phyloP scores from a whole-genome alignment of 2,888 invertebrate genomes.

The Hoplodrina blanda region DNA sequence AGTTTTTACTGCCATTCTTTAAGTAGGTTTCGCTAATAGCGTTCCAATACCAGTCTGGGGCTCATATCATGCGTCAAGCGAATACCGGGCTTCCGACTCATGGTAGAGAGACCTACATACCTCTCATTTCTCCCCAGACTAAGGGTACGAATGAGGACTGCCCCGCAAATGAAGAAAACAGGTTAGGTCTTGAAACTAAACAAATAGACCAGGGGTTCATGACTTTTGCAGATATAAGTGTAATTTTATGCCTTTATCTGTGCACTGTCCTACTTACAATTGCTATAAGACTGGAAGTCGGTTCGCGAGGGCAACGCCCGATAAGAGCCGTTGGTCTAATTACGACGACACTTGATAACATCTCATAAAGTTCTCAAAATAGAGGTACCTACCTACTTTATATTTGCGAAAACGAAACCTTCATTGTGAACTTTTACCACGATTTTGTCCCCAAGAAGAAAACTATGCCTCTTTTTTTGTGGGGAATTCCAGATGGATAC shows the following conservation, averaged over 20 bases:
- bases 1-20: neutral
- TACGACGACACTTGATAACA: conserved; percentile 11
- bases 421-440: too few relatives aligned
- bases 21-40: neutral
- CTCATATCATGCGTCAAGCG: too few relatives aligned
- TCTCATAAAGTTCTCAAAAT: conserved; percentile 40
- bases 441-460: too few relatives aligned
- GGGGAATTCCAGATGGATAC: too few relatives aligned
- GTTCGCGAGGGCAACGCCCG: conserved; percentile 38
- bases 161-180: too few relatives aligned
- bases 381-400: neutral
- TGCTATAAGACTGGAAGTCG: conserved; percentile 36
- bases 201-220: neutral
- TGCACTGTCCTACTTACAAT: conserved; percentile 32
- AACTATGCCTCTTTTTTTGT: too few relatives aligned
- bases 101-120: too few relatives aligned
- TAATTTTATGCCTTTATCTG: conserved; percentile 10
- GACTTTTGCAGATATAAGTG: conserved; percentile 7
- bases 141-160: too few relatives aligned
- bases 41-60: too few relatives aligned
- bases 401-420: neutral
- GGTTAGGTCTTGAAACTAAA: neutral
- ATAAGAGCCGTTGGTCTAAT: conserved; percentile 44
- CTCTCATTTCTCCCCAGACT: too few relatives aligned
- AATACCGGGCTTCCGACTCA: too few relatives aligned